Base-by-base conservation (phyloP, 1,140 invertebrate genomes). In the Drosophila ercepeae region DNA sequence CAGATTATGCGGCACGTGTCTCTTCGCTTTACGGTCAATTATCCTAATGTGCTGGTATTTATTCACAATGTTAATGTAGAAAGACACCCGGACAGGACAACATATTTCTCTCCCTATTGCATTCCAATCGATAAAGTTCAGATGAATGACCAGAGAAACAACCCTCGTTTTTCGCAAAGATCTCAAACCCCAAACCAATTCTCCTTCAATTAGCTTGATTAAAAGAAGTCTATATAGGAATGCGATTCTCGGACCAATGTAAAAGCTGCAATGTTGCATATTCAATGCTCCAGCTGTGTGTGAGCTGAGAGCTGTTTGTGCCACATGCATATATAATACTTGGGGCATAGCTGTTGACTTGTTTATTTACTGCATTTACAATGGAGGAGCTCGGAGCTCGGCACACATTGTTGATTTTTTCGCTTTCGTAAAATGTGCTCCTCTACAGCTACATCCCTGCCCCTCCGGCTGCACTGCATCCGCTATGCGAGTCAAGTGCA, bases 401-500 rank as follows among this genome's bases (percentile, higher is more conserved):
- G 60, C 51, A 70, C 36, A 67, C 67, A 70, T 67, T 67, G 45
- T 27, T 48, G 25, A 53, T 64, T 48, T 44, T 18, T 23, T 19
- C 36, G 25, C 48, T 44, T 55, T 34, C 32, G 9, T 36, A 19
- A 8, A 46, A 27, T 19, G 27, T 41, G 23, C 41, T 39, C 23
- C 45, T 46, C 49, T 18, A 8, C 48, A 49, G n/a, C 25, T 32
- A 3, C 29, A 2, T 3, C 29, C 29, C 29, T 29, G 27, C 27
- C 4, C 1, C 25, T 6, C 5, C 4, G n/a, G n/a, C n/a, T n/a
- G n/a, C 27, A 9, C 27, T 32, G 11, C 48, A 49, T 19, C 19
- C 27, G 36, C 36, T 41, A 29, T 36, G 23, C 50, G 27, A 77
- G 46, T 71, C 45, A 65, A 60, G 53, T 72, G 61, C 69, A 42